phyloP scores from a whole-genome alignment of 2,888 invertebrate species.

The Epinotia brunnichana region DNA sequence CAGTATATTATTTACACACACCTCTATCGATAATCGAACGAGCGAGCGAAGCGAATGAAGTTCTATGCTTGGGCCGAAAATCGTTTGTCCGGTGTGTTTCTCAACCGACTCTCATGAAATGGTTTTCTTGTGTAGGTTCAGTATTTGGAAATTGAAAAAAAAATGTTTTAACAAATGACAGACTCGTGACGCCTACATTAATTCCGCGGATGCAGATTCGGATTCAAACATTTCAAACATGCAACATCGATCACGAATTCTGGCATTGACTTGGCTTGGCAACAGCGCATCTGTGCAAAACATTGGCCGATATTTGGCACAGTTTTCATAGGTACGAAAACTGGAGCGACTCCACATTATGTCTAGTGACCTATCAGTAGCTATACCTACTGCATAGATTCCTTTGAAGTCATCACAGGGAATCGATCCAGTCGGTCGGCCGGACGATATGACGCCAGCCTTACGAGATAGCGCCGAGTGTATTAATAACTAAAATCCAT shows the following conservation, averaged over 20 bases:
- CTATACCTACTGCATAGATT: neutral
- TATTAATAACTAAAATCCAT: neutral
- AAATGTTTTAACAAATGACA: no score
- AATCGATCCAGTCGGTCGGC: neutral
- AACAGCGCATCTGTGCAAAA: slow-evolving; percentile 5
- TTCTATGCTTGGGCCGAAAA: no score
- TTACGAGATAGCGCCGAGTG: neutral
- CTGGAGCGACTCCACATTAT: slow-evolving; percentile 8
- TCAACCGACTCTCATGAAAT: no score
- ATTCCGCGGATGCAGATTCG: neutral
- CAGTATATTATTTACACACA: no score
- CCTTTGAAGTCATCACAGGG: neutral
- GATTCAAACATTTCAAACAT: neutral
- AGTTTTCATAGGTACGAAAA: slow-evolving; percentile 25
- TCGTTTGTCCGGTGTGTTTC: no score
- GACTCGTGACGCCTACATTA: no score
- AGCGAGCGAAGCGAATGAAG: no score
- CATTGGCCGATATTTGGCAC: slow-evolving; percentile 25
- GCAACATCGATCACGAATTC: neutral
- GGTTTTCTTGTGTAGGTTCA: no score
- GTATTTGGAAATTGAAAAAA: no score
- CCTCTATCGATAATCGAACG: no score
- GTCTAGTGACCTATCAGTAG: slow-evolving; percentile 4
- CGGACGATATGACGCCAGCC: neutral
- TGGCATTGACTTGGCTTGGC: slow-evolving; percentile 11